Evolutionary conservation across 2,113 vertebrate genomes (phyloP), one percentile per base, ranked within the genome.

Genomic region (Cariama cristata): DNA sequence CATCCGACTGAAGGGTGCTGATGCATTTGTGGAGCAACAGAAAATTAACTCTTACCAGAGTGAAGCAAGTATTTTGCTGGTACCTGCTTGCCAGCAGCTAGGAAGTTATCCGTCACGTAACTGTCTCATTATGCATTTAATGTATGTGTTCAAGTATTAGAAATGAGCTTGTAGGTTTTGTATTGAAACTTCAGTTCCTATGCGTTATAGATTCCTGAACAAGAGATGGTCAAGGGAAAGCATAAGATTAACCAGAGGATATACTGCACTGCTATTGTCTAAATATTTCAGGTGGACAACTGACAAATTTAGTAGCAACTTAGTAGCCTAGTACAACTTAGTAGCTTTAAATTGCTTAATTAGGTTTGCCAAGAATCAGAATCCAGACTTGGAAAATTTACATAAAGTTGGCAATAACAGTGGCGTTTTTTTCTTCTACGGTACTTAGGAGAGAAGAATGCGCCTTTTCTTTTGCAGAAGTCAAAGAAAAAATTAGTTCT

Each of bases 381-480:
- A 60, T 45, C 13, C 19, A 73, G 33, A 24, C 24, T 45, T 77
- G 26, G 23, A 81, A 88, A 87, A 67, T 67, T 56, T 69, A 64
- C 32, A 13, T 14, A 11, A 30, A 40, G 4, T 12, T 67, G 55
- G 19, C 23, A 79, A 20, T 50, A 66, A 38, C 16, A 53, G 2
- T 59, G 30, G 3, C 0, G 4, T 0, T 11, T 21, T 47, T 93
- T 73, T 4, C 8, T 49, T 52, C 35, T 35, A 12, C 7, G 17
- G 12, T 72, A 12, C 49, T 72, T 40, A 15, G 30, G 27, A 74
- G 38, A 81, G 50, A 76, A 85, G 22, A 33, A 20, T 40, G 5
- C 12, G 71, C 7, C 50, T 67, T 81, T 63, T 33, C 8, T 75
- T 85, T 66, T 72, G n/a, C 16, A 30, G 19, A 83, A 72, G 38